Conservation (phyloP, 2,888 invertebrate genomes). For the Pristionchus entomophagus region DNA sequence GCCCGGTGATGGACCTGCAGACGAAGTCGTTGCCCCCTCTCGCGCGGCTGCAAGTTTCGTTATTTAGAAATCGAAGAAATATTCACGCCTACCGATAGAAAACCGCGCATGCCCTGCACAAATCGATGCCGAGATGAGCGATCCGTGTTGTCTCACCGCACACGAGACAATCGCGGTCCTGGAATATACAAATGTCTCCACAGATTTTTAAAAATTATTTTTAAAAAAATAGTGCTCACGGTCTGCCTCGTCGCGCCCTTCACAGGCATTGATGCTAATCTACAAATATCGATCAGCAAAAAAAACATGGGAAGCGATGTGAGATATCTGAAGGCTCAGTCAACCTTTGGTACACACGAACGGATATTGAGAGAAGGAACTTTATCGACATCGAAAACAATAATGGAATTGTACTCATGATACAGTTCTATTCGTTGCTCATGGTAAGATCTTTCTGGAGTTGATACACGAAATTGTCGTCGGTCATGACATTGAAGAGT, state of each 20-base stretch:
- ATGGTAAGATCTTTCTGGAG: not conserved
- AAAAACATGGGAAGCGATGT: not conserved
- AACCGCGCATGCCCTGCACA: not conserved
- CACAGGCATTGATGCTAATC: not conserved
- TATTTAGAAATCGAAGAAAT: not conserved
- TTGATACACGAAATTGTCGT: conserved; percentile 13
- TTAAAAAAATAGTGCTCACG: not conserved
- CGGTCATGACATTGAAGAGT: not conserved
- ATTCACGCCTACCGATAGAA: not conserved
- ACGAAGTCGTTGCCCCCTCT: not conserved
- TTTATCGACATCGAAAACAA: not conserved
- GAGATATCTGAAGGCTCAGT: not conserved
- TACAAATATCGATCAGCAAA: not conserved
- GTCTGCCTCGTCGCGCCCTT: not conserved
- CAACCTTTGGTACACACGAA: not conserved
- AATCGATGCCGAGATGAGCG: conserved; percentile 6
- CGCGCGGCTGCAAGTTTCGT: not conserved
- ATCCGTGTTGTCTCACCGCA: not conserved
- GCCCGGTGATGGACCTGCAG: not conserved
- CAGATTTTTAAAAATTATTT: not conserved
- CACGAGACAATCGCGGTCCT: not conserved
- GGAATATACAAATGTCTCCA: not conserved
- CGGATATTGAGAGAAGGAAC: not conserved
- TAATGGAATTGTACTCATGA: no score
- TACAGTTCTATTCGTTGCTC: no score